Conservation (phyloP, 2,113 vertebrate species). For the Conger conger region DNA sequence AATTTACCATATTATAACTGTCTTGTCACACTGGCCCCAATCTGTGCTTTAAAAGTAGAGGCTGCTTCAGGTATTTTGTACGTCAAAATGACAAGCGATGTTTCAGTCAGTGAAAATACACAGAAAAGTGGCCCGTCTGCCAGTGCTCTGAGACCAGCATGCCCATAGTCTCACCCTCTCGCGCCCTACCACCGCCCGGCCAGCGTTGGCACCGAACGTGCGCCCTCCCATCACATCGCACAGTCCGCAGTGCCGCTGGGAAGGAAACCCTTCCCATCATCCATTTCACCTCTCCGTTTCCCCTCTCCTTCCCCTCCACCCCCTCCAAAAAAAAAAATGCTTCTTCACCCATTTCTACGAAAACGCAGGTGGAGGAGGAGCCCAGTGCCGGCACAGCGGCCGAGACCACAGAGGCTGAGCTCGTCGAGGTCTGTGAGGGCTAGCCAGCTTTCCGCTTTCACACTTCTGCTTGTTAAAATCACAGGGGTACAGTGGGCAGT, state of each 20-base stretch:
- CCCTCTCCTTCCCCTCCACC: slow-evolving; percentile 32
- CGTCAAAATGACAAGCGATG: neutral
- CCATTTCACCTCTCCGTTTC: slow-evolving; percentile 71
- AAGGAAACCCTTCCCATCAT: slow-evolving; percentile 67
- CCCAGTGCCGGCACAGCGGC: slow-evolving; percentile 59
- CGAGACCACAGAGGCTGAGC: slow-evolving; percentile 54
- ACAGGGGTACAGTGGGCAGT: neutral
- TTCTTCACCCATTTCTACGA: slow-evolving; percentile 63
- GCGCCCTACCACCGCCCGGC: neutral
- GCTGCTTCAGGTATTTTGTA: neutral
- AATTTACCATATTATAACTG: neutral
- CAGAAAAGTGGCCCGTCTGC: slow-evolving; percentile 14
- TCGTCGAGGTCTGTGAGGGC: slow-evolving; percentile 78
- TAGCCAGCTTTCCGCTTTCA: slow-evolving; percentile 54
- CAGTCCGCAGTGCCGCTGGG: slow-evolving; percentile 32
- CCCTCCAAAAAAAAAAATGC: slow-evolving; percentile 51
- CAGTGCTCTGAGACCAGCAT: slow-evolving; percentile 13
- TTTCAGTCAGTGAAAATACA: slow-evolving; percentile 15
- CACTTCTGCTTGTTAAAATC: slow-evolving; percentile 27
- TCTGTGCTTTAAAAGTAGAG: neutral
- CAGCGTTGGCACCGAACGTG: slow-evolving; percentile 14
- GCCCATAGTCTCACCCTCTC: neutral
- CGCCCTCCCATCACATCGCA: slow-evolving; percentile 23
- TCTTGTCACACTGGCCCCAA: neutral
- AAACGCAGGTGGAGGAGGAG: slow-evolving; percentile 72